phyloP scores from a whole-genome alignment of 2,113 vertebrate species.

The Uria lomvia region DNA sequence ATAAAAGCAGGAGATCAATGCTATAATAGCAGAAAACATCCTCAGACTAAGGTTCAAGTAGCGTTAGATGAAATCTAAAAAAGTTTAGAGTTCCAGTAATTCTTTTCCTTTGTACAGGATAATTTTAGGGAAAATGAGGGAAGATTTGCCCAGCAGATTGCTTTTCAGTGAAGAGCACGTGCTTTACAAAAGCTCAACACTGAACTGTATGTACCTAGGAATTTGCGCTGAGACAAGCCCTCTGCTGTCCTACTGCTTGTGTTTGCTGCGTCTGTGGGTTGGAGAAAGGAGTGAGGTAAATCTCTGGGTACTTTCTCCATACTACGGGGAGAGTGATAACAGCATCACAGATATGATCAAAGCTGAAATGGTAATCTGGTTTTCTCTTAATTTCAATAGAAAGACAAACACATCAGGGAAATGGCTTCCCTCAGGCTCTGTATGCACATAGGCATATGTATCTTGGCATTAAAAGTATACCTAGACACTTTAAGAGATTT shows the following conservation, averaged over 20 bases:
- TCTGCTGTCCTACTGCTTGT: neutral
- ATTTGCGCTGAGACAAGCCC: neutral
- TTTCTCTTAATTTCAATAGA: neutral
- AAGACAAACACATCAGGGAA: neutral
- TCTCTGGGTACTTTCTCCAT: neutral
- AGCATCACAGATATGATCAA: neutral
- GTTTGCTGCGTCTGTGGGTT: neutral
- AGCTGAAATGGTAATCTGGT: neutral
- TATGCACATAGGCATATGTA: neutral
- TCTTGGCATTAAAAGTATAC: neutral
- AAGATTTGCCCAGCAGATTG: neutral
- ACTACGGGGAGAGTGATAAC: neutral
- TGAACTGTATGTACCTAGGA: neutral
- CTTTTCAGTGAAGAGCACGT: neutral
- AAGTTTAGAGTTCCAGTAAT: neutral
- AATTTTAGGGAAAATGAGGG: neutral
- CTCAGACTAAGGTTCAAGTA: neutral
- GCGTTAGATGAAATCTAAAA: neutral
- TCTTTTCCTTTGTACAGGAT: neutral
- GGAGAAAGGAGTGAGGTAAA: neutral
- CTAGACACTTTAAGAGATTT: neutral
- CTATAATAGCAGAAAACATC: neutral
- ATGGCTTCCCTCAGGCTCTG: neutral
- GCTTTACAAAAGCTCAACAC: neutral
- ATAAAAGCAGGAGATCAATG: neutral